Conservation (phyloP, 2,888 invertebrate species). For the Lasioglossum pauxillum region DNA sequence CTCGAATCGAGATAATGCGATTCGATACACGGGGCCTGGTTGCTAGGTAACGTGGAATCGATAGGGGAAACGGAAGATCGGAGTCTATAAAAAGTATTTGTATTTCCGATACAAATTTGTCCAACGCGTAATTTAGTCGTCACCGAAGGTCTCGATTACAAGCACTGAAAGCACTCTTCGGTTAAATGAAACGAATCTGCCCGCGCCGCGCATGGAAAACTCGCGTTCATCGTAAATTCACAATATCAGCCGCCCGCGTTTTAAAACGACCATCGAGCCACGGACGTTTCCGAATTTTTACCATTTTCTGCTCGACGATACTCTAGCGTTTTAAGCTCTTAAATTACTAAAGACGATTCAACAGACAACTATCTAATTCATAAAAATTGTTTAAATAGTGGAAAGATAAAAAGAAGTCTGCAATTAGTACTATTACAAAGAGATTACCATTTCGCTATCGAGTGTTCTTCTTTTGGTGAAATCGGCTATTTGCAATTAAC, state of each 20-base stretch:
- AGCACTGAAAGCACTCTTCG: neutral
- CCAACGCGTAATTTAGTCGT: slow-evolving; percentile 27
- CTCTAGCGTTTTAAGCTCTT: neutral
- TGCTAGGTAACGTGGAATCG: slow-evolving; percentile 59
- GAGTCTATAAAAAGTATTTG: slow-evolving; percentile 41
- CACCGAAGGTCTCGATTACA: neutral
- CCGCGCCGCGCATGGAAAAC: neutral
- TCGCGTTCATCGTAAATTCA: slow-evolving; percentile 1
- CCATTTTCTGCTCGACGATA: neutral
- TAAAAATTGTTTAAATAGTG: neutral
- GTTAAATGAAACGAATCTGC: slow-evolving; percentile 2
- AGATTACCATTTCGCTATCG: neutral
- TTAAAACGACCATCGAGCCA: neutral
- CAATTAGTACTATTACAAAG: neutral
- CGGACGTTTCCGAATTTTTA: neutral
- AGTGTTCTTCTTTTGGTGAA: neutral
- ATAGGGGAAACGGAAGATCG: slow-evolving; percentile 56
- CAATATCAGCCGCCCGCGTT: slow-evolving; percentile 1
- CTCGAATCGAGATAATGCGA: slow-evolving; percentile 69
- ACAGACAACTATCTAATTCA: neutral
- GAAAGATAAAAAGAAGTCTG: neutral
- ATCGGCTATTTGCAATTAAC: neutral
- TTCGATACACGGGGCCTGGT: slow-evolving; percentile 53
- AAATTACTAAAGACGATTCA: neutral
- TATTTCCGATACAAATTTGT: slow-evolving; percentile 40